Conservation (phyloP, 2,113 vertebrate species). For the Ophiodon elongatus region DNA sequence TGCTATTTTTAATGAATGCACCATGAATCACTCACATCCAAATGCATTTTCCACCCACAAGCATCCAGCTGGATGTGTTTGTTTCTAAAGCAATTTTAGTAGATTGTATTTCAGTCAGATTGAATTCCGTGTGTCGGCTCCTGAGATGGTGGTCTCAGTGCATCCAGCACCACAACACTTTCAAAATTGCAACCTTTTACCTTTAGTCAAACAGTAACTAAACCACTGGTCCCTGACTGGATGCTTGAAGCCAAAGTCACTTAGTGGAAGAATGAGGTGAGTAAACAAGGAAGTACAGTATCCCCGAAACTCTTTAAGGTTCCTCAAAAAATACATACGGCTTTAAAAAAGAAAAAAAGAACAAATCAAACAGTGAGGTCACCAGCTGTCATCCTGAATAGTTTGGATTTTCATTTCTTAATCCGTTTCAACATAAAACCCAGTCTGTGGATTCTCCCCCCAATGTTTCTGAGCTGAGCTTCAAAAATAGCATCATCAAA, state of each 20-base stretch:
- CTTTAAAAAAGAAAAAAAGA: neutral
- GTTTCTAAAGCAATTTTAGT: neutral
- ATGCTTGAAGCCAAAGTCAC: slow-evolving; percentile 25
- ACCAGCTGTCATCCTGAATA: neutral
- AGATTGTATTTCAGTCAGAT: neutral
- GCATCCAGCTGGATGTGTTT: slow-evolving; percentile 5
- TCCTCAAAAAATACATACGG: neutral
- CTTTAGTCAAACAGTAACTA: slow-evolving; percentile 54
- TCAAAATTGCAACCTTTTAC: neutral
- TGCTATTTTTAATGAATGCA: neutral
- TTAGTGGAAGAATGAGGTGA: slow-evolving; percentile 1
- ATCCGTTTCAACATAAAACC: neutral
- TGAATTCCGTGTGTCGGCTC: neutral
- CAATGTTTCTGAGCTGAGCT: neutral
- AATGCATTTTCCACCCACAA: neutral
- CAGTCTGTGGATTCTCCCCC: neutral
- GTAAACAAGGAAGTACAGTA: neutral
- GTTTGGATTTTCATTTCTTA: neutral
- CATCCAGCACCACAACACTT: neutral
- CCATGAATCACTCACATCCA: neutral
- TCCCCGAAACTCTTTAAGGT: neutral
- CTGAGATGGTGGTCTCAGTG: neutral
- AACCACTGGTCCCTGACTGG: slow-evolving; percentile 40
- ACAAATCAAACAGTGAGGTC: neutral
- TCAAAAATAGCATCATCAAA: neutral